Conservation (phyloP, 2,113 vertebrate genomes). For the Phoenicopterus ruber region DNA sequence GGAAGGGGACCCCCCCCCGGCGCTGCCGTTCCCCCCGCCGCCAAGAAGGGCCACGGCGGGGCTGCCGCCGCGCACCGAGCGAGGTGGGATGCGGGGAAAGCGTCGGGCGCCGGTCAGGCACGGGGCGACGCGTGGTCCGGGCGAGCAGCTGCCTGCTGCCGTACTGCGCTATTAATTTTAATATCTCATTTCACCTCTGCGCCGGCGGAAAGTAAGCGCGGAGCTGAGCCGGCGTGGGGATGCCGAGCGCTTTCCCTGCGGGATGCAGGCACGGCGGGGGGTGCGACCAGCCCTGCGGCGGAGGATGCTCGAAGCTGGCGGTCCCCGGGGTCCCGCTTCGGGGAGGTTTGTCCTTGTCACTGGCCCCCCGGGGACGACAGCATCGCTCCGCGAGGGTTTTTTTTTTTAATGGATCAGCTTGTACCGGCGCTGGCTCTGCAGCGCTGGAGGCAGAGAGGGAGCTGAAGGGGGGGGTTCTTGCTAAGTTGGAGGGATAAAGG, state of each 20-base stretch:
- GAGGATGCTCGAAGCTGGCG: neutral
- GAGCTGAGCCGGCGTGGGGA: neutral
- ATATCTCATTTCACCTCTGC: neutral
- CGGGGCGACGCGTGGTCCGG: neutral
- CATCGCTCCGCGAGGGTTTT: neutral
- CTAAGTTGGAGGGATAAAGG: neutral
- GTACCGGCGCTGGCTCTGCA: neutral
- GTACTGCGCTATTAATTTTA: neutral
- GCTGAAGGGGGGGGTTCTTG: neutral
- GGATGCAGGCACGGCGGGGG: neutral
- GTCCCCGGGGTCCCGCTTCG: neutral
- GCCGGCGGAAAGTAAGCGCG: neutral
- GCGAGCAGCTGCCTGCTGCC: neutral
- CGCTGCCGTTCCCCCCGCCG: neutral
- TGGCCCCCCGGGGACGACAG: neutral
- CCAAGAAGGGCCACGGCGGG: neutral
- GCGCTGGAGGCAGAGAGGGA: neutral
- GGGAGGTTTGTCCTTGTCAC: conserved; percentile 35
- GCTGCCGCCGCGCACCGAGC: neutral
- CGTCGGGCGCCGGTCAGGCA: rapidly evolving
- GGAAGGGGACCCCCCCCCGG: neutral
- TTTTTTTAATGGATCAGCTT: neutral
- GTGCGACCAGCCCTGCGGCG: neutral
- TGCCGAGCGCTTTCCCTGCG: neutral
- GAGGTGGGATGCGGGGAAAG: neutral